Evolutionary conservation across 2,797 vertebrate species (phyloP).

Genomic region (Mus caroli): DNA sequence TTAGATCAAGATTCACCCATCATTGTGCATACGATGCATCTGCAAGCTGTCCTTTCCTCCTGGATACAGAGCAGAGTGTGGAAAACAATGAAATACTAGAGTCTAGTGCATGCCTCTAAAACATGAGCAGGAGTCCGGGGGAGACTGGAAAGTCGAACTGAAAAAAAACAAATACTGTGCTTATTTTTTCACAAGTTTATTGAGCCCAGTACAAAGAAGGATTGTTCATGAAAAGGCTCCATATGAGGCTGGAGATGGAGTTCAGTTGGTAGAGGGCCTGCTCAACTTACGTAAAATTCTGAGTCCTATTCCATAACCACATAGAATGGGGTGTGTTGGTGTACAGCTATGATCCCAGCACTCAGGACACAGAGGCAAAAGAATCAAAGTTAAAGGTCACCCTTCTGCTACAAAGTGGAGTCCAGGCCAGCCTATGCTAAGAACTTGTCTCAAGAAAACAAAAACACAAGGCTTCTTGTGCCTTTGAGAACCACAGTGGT

Average conservation of each 20-base stretch:
- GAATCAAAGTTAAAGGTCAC: neutral
- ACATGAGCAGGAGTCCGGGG: slow-evolving; percentile 25
- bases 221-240: slow-evolving; percentile 29
- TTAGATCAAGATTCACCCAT: neutral
- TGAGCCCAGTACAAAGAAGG: neutral
- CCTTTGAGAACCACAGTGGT: slow-evolving; percentile 37
- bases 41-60: slow-evolving; percentile 30
- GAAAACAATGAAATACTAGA: slow-evolving; percentile 20
- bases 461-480: neutral
- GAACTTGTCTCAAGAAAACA: neutral
- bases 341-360: neutral
- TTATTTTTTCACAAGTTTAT: slow-evolving; percentile 17
- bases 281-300: neutral
- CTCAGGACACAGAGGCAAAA: neutral
- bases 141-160: slow-evolving; percentile 20
- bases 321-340: neutral
- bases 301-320: neutral
- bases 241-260: neutral
- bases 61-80: neutral
- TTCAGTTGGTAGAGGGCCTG: neutral
- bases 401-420: neutral
- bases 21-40: slow-evolving; percentile 14
- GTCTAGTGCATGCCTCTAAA: neutral
- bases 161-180: slow-evolving; percentile 28
- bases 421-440: neutral